phyloP scores from a whole-genome alignment of 2,797 vertebrate species.

The Synanceia verrucosa region DNA sequence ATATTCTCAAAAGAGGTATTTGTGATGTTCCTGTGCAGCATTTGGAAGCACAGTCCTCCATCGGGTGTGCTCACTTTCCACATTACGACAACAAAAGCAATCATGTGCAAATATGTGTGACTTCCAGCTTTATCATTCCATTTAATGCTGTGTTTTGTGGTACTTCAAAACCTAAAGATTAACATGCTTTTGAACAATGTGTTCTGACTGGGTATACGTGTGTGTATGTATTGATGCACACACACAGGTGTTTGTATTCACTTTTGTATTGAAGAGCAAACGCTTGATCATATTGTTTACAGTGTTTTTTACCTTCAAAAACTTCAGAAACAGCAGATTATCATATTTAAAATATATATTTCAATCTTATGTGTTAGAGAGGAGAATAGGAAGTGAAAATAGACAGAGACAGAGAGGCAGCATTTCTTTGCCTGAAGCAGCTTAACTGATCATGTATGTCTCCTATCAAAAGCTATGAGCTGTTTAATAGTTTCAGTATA shows the following conservation, averaged over 20 bases:
- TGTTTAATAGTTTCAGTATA: constrained; percentile 84
- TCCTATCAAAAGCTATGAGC: constrained; percentile 82
- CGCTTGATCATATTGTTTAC: constrained; percentile 37
- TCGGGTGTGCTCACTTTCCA: constrained; percentile 1
- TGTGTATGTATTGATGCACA: not conserved
- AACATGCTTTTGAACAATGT: constrained; percentile 47
- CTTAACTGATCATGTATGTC: constrained; percentile 82
- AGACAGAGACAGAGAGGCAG: constrained; percentile 41
- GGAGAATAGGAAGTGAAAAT: constrained; percentile 14
- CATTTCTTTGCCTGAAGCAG: constrained; percentile 68
- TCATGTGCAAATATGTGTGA: constrained; percentile 17
- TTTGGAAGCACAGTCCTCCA: not conserved
- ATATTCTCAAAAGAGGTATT: constrained; percentile 23
- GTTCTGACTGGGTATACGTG: constrained; percentile 10
- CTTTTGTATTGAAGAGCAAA: constrained; percentile 4
- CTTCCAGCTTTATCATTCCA: constrained; percentile 37
- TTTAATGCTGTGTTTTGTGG: constrained; percentile 35
- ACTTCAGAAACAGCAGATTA: constrained; percentile 40
- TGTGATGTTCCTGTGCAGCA: not conserved
- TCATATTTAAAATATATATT: constrained; percentile 43
- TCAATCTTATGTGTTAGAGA: constrained; percentile 6
- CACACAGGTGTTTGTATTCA: constrained; percentile 10
- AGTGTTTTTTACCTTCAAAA: constrained; percentile 50
- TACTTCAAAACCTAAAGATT: constrained; percentile 46
- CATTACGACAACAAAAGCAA: not conserved